Evolutionary conservation across 2,888 invertebrate species (phyloP), one percentile per base, ranked within the genome.

Genomic region (Heteromurus nitidus): DNA sequence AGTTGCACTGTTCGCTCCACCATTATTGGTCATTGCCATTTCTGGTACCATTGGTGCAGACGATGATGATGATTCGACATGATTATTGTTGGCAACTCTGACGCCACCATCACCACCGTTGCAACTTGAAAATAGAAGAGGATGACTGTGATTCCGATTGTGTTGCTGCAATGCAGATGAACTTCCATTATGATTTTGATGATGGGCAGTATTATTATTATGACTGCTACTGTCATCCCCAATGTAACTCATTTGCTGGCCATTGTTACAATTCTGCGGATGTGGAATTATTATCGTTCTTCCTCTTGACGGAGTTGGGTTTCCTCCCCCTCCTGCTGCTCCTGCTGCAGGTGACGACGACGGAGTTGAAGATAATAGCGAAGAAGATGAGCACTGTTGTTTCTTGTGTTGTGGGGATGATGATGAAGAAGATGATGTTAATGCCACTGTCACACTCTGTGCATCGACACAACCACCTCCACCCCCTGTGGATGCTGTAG

Each of bases 191-290:
- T 62, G 20, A 58, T 22, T 42, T 31, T 26, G 30, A 47, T 26
- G 24, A 42, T 68, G 47, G 53, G 55, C 64, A 72, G 36, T 55
- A 44, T 72, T 70, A 31, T 65, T 70, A 72, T 80, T 80, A 73
- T 73, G 73, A 73, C 58, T 80, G n/a, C 18, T 22, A 64, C 72
- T 67, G 65, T 73, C 73, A 64, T 67, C 67, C 42, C 58, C 72
- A 31, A 24, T 58, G 22, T 36, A 72, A 73, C 58, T 72, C 80
- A 80, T 80, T 80, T 80, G 67, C 31, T 80, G 73, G 58, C 72
- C 73, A 80, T 80, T 80, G 73, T 80, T 80, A 50, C 18, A 58
- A 44, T 80, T 80, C 53, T 80, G 80, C 80, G 80, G 80, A 80
- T 80, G 80, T 68, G 80, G 80, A 80, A 72, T 80, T 72, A 65